Percentiles rank a stretch among this genome's conserved stretches.
Conservation (phyloP, 2,113 vertebrate genomes). For the Saguinus imperator region DNA sequence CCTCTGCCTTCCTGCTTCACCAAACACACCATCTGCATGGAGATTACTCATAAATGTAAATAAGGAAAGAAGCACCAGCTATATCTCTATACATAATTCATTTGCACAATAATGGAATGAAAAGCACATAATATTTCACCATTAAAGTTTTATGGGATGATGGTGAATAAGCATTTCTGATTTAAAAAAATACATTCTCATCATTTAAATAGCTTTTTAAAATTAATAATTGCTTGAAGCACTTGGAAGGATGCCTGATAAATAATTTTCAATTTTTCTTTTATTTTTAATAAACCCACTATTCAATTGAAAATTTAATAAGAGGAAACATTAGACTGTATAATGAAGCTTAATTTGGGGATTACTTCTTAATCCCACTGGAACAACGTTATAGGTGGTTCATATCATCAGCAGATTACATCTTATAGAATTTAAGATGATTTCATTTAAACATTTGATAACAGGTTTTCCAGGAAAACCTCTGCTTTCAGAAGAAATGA, state of each 20-base stretch:
- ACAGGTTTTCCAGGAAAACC: neutral
- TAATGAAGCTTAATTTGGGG: neutral
- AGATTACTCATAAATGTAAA: constrained; percentile 9
- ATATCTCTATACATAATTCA: constrained; percentile 36
- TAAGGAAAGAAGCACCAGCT: neutral
- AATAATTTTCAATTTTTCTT: neutral
- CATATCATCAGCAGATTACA: neutral
- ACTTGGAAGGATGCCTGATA: neutral
- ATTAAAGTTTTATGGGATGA: constrained; percentile 51
- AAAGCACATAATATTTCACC: constrained; percentile 39
- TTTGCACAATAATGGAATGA: constrained; percentile 13
- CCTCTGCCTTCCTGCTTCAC: neutral
- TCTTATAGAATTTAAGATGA: neutral
- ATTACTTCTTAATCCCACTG: neutral
- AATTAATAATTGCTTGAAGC: neutral
- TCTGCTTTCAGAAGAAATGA: neutral
- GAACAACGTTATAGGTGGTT: neutral
- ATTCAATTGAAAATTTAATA: constrained; percentile 50
- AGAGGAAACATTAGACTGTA: neutral
- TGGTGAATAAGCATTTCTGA: constrained; percentile 3
- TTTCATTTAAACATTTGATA: neutral
- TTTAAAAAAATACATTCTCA: neutral
- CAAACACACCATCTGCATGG: fast-evolving
- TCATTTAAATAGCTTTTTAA: constrained; percentile 33
- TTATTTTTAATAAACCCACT: constrained; percentile 41